Evolutionary conservation across 2,113 vertebrate genomes (phyloP).

Genomic region (Macrotus californicus): DNA sequence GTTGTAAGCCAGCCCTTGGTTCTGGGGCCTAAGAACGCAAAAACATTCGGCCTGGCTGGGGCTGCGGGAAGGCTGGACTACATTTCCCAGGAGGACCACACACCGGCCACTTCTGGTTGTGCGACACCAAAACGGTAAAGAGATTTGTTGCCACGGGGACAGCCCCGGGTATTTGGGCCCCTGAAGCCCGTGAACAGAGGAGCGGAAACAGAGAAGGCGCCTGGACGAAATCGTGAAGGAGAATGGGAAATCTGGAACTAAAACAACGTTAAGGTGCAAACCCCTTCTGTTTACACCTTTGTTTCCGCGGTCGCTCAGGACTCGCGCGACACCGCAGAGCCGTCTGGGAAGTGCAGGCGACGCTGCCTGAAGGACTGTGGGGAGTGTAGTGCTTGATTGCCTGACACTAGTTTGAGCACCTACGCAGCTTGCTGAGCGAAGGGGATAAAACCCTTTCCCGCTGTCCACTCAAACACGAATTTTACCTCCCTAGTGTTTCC

Average conservation of each 20-base stretch:
- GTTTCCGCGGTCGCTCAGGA: background rate
- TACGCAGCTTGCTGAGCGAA: accelerated
- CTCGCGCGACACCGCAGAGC: background rate
- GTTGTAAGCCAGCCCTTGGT: background rate
- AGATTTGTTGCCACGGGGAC: background rate
- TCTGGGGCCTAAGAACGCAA: background rate
- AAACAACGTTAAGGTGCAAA: background rate
- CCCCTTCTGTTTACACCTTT: background rate
- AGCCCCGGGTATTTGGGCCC: background rate
- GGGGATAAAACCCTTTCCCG: background rate
- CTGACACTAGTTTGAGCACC: background rate
- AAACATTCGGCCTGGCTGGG: background rate
- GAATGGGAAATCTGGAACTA: background rate
- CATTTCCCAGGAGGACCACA: slow-evolving; percentile 32
- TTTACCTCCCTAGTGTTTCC: background rate
- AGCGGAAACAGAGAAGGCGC: background rate
- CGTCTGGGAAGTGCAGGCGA: background rate
- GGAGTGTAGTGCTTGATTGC: slow-evolving; percentile 2
- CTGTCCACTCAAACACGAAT: background rate
- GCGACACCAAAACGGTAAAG: accelerated
- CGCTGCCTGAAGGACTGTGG: background rate
- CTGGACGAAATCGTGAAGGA: background rate
- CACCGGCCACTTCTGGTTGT: background rate
- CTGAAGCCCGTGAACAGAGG: background rate
- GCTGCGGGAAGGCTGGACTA: background rate